Base-by-base conservation (phyloP, 2,797 vertebrate species). In the Enteromius radiatus region DNA sequence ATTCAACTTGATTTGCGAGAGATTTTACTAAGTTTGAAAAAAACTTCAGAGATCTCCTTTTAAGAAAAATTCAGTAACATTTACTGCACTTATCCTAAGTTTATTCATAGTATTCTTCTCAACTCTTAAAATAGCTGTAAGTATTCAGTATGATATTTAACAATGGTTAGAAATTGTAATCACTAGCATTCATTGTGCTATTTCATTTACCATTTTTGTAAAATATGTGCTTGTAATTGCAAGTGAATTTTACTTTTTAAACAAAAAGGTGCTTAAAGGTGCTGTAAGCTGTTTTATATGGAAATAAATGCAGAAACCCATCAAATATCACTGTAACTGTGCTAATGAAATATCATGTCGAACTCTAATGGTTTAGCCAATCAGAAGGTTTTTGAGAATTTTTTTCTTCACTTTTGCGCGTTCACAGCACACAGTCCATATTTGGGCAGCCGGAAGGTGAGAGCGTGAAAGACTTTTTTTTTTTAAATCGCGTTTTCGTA, bases 31-130 rank as follows among this genome's bases (percentile, higher is more conserved):
- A 36, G 36, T 75, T 41, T 36, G 43, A 52, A 65, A 49, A 31
- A 64, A 64, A 75, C 31, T 28, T 52, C 1, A 43, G 9, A 10
- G 47, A 33, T 68, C 33, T 8, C 15, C 45, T 56, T 79, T 8
- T 59, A 23, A 5, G 12, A 45, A 65, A 3, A 59, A 45, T 73
- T 83, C 73, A 87, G 84, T 85, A 85, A 85, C 67, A 85, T 87
- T 85, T 87, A 85, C 86, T 87, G 84, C 74, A n/a, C 49, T 23
- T 52, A 6, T 73, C 9, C 12, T 33, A 11, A 49, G 61, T 67
- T 65, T 38, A 59, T 80, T 68, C 28, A 69, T 9, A 28, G 3
- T 23, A 4, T 59, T 12, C 1, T 11, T 65, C 11, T 45, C n/a
- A 38, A 15, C 56, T 33, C 8, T 21, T 64, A 45, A 47, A n/a